These are phyloP conservation scores for Lytechinus variegatus DNA, from an alignment of 35 echinoderm and acorn worm genomes.

Conservation along the genomic window DNA sequence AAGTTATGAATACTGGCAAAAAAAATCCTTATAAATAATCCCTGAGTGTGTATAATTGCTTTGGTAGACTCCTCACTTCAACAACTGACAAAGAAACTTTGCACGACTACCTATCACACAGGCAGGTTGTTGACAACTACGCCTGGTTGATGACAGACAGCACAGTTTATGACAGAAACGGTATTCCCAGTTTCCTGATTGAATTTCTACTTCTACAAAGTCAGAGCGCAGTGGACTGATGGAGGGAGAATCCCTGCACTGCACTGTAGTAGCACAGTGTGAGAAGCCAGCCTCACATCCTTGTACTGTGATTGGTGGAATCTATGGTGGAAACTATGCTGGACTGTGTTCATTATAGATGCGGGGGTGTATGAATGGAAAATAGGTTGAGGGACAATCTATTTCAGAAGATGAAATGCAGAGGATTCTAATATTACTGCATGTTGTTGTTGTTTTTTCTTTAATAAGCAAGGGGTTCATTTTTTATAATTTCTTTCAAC, in stretches of 20 bases:
- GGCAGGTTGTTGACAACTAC: neutral
- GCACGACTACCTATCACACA: neutral
- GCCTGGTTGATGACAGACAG: neutral
- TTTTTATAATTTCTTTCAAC: no score
- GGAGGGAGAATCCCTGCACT: neutral
- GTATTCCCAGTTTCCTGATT: neutral
- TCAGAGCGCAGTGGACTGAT: neutral
- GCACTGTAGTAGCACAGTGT: neutral
- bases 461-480: no score
- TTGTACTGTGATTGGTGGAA: neutral
- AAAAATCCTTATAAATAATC: slow-evolving; percentile 4
- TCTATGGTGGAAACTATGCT: neutral
- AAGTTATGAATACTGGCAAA: neutral
- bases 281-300: neutral
- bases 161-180: neutral
- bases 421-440: no score
- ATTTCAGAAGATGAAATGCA: no score
- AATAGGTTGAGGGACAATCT: neutral
- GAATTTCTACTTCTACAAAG: neutral
- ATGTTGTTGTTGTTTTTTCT: no score
- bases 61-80: neutral
- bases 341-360: neutral
- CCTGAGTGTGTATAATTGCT: neutral
- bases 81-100: neutral
- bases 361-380: neutral